Evolutionary conservation across 1,140 invertebrate species (phyloP), one percentile per base, ranked within the genome.

Genomic region (Micrasema longulum): DNA sequence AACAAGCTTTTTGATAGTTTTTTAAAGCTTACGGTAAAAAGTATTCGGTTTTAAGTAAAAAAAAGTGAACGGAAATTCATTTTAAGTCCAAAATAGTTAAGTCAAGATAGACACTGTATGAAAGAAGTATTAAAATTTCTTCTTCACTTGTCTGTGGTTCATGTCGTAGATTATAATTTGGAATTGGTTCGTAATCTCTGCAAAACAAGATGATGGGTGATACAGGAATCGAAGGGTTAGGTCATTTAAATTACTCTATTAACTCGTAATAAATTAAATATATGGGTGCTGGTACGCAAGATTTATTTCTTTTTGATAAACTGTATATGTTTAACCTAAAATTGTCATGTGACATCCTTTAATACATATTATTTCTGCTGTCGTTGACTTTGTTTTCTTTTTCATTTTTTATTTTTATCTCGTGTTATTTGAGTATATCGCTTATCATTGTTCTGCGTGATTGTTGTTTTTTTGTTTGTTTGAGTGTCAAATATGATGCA

Each of bases 311-410:
- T 11, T 14, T 35, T 7, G 7, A 7, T 45, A 47, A 31, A 31
- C 9, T 26, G 18, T 16, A 31, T 45, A 31, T 14, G 16, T 31
- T 47, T 45, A 26, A n/a, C n/a, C 5, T 5, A 18, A 18, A 6
- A 26, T 14, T 22, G 23, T 47, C 23, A 47, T 64, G 22, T 64
- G 60, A 64, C 60, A 64, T 48, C n/a, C 26, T 18, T 45, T 45
- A 64, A 45, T 47, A 31, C 43, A 64, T 41, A 22, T 45, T 64
- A 45, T 47, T 64, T 64, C 41, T 64, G 22, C 38, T 64, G 60
- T 64, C 60, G 47, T 64, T 14, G 60, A 48, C 60, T 45, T 64
- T 64, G 60, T 64, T 64, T 64, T 64, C 60, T 64, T 64, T 47
- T 47, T 64, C 12, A 14, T 6, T 22, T 14, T 26, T 64, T 64